A percentile compares a stretch with the other conserved stretches of the same genome.
These are phyloP conservation scores for Saccopteryx leptura DNA, from an alignment of 2,113 vertebrate genomes.

Conservation along the genomic window DNA sequence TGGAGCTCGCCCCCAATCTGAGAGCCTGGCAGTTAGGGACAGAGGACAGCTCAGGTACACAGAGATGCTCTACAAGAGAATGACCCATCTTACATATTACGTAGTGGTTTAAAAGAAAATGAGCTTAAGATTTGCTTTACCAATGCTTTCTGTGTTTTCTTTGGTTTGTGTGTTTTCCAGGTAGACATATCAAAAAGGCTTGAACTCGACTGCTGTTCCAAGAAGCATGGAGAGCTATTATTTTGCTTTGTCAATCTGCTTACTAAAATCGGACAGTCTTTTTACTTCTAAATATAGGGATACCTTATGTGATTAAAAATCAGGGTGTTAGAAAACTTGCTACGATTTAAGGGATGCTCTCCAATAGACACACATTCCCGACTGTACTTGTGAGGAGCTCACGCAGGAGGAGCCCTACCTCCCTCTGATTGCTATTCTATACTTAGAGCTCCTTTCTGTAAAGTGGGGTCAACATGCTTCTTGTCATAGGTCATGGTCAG, in stretches of 20 bases:
- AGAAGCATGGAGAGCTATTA: not conserved
- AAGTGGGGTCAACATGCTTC: not conserved
- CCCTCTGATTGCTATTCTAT: not conserved
- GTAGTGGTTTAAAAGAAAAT: not conserved
- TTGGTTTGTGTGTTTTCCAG: conserved; percentile 1
- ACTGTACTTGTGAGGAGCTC: not conserved
- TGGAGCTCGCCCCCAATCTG: not conserved
- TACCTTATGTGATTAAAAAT: not conserved
- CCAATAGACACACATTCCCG: not conserved
- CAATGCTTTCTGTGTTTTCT: not conserved
- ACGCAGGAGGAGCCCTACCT: not conserved
- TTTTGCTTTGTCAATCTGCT: not conserved
- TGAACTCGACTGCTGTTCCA: conserved; percentile 7
- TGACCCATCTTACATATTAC: not conserved
- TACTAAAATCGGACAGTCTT: not conserved
- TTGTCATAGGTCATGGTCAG: not conserved
- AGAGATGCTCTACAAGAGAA: not conserved
- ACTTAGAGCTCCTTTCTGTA: not conserved
- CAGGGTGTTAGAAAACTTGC: not conserved
- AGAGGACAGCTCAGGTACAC: not conserved
- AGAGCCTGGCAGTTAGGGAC: not conserved
- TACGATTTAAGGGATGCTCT: not conserved
- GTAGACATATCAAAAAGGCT: not conserved
- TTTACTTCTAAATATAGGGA: conserved; percentile 5
- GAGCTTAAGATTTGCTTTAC: not conserved